These are phyloP conservation scores for Lepidocyrtinus sp. DNA, from an alignment of 2,888 invertebrate species.

Conservation along the genomic window DNA sequence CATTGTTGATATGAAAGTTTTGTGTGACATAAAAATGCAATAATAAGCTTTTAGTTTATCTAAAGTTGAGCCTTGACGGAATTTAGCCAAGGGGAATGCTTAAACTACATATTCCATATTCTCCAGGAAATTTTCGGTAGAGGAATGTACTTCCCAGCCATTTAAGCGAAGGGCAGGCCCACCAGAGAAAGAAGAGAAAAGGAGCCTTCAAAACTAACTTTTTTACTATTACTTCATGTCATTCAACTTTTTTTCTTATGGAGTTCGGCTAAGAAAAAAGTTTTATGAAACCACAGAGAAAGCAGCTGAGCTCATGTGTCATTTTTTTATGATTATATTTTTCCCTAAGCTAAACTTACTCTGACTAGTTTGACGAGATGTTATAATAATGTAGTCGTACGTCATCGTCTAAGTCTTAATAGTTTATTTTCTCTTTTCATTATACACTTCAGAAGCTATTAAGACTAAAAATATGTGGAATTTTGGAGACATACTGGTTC, in stretches of 20 bases:
- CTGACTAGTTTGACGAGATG: conserved; percentile 51
- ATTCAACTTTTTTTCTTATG: conserved; percentile 27
- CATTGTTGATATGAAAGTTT: conserved; percentile 12
- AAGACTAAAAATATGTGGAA: too few relatives aligned
- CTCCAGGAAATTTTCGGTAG: background rate
- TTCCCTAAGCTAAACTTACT: conserved; percentile 31
- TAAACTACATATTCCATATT: too few relatives aligned
- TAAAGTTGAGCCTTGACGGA: background rate
- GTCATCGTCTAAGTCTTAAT: conserved; percentile 13
- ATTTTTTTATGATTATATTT: conserved; percentile 38
- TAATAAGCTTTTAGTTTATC: conserved; percentile 7
- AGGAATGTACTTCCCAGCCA: too few relatives aligned
- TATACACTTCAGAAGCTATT: background rate
- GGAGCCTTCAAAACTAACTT: conserved; percentile 17
- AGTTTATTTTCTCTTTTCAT: conserved; percentile 1
- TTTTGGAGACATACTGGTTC: too few relatives aligned
- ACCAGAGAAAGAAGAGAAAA: conserved; percentile 16
- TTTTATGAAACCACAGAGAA: background rate
- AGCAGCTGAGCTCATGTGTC: conserved; percentile 26
- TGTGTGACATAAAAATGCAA: background rate
- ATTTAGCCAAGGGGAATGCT: conserved; percentile 1
- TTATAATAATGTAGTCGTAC: conserved; percentile 27
- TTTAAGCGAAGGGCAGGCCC: conserved; percentile 20
- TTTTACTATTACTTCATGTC: conserved; percentile 56
- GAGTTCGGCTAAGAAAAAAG: background rate